phyloP scores from a whole-genome alignment of 2,888 invertebrate genomes.

The Callyntrura guangdongensis region DNA sequence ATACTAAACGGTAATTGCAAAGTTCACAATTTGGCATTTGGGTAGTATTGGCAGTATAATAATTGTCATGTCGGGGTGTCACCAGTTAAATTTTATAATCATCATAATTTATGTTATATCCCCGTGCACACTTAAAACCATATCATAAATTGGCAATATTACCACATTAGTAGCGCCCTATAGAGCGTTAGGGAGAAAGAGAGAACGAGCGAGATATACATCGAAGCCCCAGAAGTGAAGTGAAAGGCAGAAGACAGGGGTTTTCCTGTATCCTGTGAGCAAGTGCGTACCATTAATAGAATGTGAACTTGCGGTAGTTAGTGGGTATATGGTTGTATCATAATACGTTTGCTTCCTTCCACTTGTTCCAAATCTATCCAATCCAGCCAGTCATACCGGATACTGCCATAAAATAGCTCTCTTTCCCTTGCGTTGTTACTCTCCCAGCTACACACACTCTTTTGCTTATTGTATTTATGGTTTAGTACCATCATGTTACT shows the following conservation, averaged over 20 bases:
- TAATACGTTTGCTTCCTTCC: constrained; percentile 40
- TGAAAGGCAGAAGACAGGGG: constrained; percentile 33
- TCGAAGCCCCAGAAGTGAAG: not conserved
- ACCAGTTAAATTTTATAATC: constrained; percentile 68
- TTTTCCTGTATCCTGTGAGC: not conserved
- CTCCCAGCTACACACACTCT: not conserved
- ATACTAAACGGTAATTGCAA: constrained; percentile 34
- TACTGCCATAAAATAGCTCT: constrained; percentile 56
- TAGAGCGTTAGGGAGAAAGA: no score
- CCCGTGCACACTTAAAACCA: constrained; percentile 38
- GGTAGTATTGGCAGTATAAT: constrained; percentile 42
- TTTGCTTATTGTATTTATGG: constrained; percentile 20
- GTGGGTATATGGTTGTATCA: constrained; percentile 23
- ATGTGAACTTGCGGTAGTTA: constrained; percentile 31
- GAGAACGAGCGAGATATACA: not conserved
- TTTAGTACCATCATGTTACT: constrained; percentile 19
- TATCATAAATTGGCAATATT: constrained; percentile 63
- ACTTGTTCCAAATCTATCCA: constrained; percentile 54
- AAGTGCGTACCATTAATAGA: not conserved
- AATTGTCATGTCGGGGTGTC: constrained; percentile 63
- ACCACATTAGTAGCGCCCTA: constrained; percentile 39
- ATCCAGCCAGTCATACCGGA: constrained; percentile 54
- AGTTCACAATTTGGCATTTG: constrained; percentile 52
- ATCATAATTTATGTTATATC: constrained; percentile 44
- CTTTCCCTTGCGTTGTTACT: not conserved